phyloP scores from a whole-genome alignment of 2,797 vertebrate genomes.

The Arremon aurantiirostris region DNA sequence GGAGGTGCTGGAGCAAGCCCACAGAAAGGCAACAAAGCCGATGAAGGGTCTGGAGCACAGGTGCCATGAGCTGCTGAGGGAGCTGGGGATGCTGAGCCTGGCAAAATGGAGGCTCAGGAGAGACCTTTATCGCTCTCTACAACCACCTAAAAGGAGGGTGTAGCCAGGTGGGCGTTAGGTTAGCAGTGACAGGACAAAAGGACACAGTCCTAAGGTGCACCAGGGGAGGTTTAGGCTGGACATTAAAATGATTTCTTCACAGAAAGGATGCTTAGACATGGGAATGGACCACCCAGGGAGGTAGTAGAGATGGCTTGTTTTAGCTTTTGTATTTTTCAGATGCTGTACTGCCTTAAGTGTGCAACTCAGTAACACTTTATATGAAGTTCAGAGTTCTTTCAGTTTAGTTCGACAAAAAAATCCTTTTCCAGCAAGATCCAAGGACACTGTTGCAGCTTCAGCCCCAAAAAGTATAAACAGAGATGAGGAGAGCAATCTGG shows the following conservation, averaged over 20 bases:
- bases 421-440: neutral
- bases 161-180: too few species aligned
- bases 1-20: neutral
- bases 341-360: neutral
- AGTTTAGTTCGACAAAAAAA: neutral
- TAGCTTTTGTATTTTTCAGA: neutral
- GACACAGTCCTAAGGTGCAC: neutral
- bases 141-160: rapidly evolving
- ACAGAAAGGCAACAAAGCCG: rapidly evolving
- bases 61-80: rapidly evolving
- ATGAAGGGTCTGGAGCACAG: neutral
- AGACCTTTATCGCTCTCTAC: rapidly evolving
- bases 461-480: neutral
- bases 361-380: neutral
- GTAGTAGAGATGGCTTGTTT: neutral
- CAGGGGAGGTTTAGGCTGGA: neutral
- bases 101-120: neutral
- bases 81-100: too few species aligned
- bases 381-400: neutral
- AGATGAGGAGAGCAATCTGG: neutral
- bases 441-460: neutral
- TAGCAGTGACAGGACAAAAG: neutral
- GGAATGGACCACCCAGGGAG: neutral
- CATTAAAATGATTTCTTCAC: neutral
- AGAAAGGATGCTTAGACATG: neutral